Conservation (phyloP, 2,888 invertebrate species). For the Galeopsomyia nigrocyanea region DNA sequence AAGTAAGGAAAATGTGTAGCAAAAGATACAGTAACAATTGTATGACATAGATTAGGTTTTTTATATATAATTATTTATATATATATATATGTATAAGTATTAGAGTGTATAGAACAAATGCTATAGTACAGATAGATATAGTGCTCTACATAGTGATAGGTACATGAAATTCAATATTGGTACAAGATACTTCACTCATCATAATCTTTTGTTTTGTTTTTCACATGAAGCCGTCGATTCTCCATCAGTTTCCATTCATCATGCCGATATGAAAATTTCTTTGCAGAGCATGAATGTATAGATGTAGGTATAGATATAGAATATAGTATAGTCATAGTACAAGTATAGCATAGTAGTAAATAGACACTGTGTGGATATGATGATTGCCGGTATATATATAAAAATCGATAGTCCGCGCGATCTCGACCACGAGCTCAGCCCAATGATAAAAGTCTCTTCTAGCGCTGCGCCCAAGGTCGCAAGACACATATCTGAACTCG, state of each 20-base stretch:
- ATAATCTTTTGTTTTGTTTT: conserved; percentile 2
- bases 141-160: conserved; percentile 56
- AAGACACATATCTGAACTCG: too few species aligned
- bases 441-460: background rate
- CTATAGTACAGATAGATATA: conserved; percentile 59
- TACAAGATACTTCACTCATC: conserved; percentile 49
- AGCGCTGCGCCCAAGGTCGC: background rate
- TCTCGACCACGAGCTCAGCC: background rate
- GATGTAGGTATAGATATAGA: too few species aligned
- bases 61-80: conserved; percentile 40
- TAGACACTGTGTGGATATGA: conserved; percentile 50
- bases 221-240: conserved; percentile 1
- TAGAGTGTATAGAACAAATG: conserved; percentile 54
- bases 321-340: conserved; percentile 38
- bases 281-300: conserved; percentile 34
- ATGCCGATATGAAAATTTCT: conserved; percentile 43
- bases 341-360: conserved; percentile 38
- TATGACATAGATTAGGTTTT: conserved; percentile 39
- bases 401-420: conserved; percentile 44
- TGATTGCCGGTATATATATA: conserved; percentile 38
- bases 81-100: conserved; percentile 46
- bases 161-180: conserved; percentile 59
- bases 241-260: conserved; percentile 6
- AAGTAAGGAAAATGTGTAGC: conserved; percentile 33
- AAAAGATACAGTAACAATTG: conserved; percentile 41